A percentile compares a stretch with the other conserved stretches of the same genome.
phyloP scores from a whole-genome alignment of 2,113 vertebrate genomes.

The Tautogolabrus adspersus region DNA sequence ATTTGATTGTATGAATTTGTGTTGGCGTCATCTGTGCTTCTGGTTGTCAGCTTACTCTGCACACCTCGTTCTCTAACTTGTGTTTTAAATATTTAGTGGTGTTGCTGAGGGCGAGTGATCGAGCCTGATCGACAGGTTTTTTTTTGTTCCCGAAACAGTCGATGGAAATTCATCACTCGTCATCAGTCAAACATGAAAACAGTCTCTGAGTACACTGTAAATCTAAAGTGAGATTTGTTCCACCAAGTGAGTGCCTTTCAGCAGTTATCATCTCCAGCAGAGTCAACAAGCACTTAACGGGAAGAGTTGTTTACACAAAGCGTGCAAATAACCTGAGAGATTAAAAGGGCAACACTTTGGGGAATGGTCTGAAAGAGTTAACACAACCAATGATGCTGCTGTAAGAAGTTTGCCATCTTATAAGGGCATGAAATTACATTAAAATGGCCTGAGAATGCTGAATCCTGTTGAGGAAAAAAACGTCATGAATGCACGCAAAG shows the following conservation, averaged over 20 bases:
- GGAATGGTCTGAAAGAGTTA: background rate
- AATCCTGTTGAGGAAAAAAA: no score
- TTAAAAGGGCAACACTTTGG: no score
- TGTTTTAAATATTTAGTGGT: background rate
- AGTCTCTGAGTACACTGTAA: background rate
- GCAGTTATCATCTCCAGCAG: background rate
- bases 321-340: background rate
- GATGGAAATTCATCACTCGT: background rate
- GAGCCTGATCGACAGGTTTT: conserved; percentile 17
- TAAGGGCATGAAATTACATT: no score
- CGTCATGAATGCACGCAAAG: no score
- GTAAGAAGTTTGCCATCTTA: no score
- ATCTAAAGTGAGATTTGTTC: background rate
- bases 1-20: conserved; percentile 68
- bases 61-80: background rate
- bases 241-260: background rate
- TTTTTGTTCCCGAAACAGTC: background rate
- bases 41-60: background rate
- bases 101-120: background rate
- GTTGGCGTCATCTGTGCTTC: conserved; percentile 46
- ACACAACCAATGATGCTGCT: background rate
- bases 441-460: no score
- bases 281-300: background rate
- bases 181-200: background rate
- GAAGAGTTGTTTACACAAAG: background rate